Evolutionary conservation across 2,113 vertebrate species (phyloP), one percentile per base, ranked within the genome.

Genomic region (Urocolius indicus): DNA sequence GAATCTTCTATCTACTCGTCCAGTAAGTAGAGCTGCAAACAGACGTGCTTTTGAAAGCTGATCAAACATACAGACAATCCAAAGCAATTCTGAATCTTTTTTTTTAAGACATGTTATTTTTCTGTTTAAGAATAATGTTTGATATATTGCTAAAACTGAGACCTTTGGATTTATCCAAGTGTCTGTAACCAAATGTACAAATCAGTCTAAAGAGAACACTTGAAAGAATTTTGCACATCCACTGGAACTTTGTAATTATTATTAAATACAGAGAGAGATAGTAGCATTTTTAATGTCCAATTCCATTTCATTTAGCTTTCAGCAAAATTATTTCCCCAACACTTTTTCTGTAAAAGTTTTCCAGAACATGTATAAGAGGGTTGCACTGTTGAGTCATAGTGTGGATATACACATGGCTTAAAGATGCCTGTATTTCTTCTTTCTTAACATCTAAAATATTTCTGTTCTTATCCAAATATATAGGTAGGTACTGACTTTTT

Each of bases 1-100:
- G 82, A 99, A 99, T 79, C 98, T 99, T 83, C 98, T 99, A 13
- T 99, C 99, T 52, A 99, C 99, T 68, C 98, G 99, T 36, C 99
- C 99, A 69, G 99, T 99, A 97, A 99, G 99, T 98, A 97, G 36
- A 95, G 82, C 54, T 94, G 67, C 66, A 85, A 6, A 65, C 67
- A 79, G 48, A 43, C 6, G 19, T 76, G 7, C 18, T 77, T 32
- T 32, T 69, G 51, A 68, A 75, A 65, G 16, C 32, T 72, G 48
- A 34, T 49, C 43, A 58, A 46, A 48, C 32, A 1, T 24, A 10
- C 55, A 73, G 67, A 62, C 18, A 21, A 2, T 30, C 6, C 54
- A 36, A 67, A 45, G 29, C 20, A 46, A 36, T 43, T 36, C 34
- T 57, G 46, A 27, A 9, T 49, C 21, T 38, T 57, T 38, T 51